Base-by-base conservation (phyloP, 2,113 vertebrate genomes). In the Chionomys nivalis region DNA sequence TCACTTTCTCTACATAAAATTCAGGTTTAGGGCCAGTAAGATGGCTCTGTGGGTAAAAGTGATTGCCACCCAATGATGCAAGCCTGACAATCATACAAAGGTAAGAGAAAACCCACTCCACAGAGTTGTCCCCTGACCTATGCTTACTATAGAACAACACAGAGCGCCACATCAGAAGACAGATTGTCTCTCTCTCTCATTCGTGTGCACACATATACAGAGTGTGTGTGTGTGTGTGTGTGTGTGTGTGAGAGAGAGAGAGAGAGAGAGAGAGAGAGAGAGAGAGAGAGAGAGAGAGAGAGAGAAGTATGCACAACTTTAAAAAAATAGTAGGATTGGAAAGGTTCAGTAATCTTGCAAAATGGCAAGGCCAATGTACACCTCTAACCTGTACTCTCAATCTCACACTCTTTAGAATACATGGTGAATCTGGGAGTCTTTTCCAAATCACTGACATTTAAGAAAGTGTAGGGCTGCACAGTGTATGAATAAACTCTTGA, bases 1-100 rank as follows among this genome's bases (percentile, higher is more conserved):
- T 94, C 26, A 49, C 21, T 94, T 93, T 93, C 89, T 70, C 31
- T 65, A 81, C 42, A 65, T 91, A 70, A 89, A 82, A 96, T 4
- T 42, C 24, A 39, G 36, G 10, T 31, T 86, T 86, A 47, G 28
- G 17, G 58, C 39, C 77, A 86, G 42, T 47, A 42, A 85, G 42
- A 86, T 47, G 28, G 39, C 16, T 86, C 39, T 47, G 1, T 44
- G 61, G 26, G 26, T 86, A 86, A 47, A 17, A 28, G 82, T 21
- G 61, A 65, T 13, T 66, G 42, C 17, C 82, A 66, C 61, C 9
- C 61, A 86, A 47, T n/a, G 16, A 85, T 44, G 16, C 39, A 65
- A 65, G 61, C 61, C 39, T 65, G 39, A 66, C 16, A n/a, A n/a
- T 4, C 39, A 44, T 63, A 85, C 11, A 31, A 44, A 82, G 16